These are phyloP conservation scores for Anarrhichthys ocellatus DNA, from an alignment of 2,113 vertebrate species.

Conservation along the genomic window DNA sequence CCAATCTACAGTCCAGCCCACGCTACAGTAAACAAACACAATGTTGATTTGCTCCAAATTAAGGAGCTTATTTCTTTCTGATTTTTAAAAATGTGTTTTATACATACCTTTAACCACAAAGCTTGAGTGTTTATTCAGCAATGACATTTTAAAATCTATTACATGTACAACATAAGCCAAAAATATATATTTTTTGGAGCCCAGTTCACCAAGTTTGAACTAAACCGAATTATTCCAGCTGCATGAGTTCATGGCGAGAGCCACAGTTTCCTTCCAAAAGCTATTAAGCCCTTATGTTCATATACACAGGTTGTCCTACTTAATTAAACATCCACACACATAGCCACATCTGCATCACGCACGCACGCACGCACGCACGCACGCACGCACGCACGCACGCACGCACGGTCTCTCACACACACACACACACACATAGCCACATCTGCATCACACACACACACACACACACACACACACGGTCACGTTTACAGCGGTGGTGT, in stretches of 20 bases:
- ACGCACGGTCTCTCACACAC: conserved; percentile 8
- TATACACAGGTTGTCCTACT: conserved; percentile 25
- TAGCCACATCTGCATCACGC: no score
- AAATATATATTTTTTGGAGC: neutral
- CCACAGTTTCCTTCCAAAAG: conserved; percentile 25
- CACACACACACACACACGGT: conserved; percentile 9
- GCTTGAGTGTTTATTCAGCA: neutral
- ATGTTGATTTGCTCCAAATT: neutral
- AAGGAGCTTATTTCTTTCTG: neutral
- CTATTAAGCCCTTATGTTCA: conserved; percentile 41
- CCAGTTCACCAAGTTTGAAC: neutral
- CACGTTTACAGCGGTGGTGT: conserved; percentile 4
- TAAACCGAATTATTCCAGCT: conserved; percentile 1
- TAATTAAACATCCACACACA: conserved; percentile 48
- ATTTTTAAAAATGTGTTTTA: neutral
- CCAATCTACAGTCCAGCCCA: neutral
- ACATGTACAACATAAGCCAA: neutral
- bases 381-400: conserved; percentile 4
- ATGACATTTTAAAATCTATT: neutral
- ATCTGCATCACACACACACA: conserved; percentile 1
- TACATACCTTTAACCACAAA: neutral
- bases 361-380: neutral
- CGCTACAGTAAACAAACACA: neutral
- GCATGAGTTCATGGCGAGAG: neutral
- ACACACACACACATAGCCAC: conserved; percentile 9